phyloP scores from a whole-genome alignment of 2,888 invertebrate genomes.

The Mythimna albipuncta region DNA sequence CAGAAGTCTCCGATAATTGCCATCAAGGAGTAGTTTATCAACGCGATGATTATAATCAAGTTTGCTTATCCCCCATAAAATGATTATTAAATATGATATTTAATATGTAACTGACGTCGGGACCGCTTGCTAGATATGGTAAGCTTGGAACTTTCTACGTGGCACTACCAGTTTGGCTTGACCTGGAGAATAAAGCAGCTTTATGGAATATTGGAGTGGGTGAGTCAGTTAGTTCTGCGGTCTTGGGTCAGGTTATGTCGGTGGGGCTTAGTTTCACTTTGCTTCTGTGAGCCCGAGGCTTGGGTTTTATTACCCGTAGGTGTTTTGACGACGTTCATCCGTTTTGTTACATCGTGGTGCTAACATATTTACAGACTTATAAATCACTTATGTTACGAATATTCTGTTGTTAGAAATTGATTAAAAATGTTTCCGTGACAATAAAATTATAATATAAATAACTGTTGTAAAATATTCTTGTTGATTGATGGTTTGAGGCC shows the following conservation, averaged over 20 bases:
- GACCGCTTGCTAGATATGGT: constrained; percentile 81
- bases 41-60: constrained; percentile 57
- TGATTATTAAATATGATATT: constrained; percentile 77
- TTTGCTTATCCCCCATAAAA: constrained; percentile 64
- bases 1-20: constrained; percentile 36
- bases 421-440: constrained; percentile 48
- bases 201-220: constrained; percentile 26
- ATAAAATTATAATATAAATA: constrained; percentile 49
- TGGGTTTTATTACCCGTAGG: constrained; percentile 77
- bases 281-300: constrained; percentile 83
- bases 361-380: constrained; percentile 75
- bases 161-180: constrained; percentile 68
- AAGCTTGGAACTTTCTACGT: constrained; percentile 82
- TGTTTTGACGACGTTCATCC: constrained; percentile 74
- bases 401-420: constrained; percentile 62
- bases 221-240: constrained; percentile 39
- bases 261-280: constrained; percentile 77
- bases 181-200: constrained; percentile 63
- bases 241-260: constrained; percentile 69
- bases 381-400: constrained; percentile 62
- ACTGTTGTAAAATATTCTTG: constrained; percentile 18
- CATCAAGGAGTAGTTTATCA: constrained; percentile 51
- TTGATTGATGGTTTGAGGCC: constrained; percentile 39
- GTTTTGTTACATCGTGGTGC: constrained; percentile 71
- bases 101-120: constrained; percentile 72